Conservation (phyloP, 2,888 invertebrate species). For the Acrocyrtus sp. region DNA sequence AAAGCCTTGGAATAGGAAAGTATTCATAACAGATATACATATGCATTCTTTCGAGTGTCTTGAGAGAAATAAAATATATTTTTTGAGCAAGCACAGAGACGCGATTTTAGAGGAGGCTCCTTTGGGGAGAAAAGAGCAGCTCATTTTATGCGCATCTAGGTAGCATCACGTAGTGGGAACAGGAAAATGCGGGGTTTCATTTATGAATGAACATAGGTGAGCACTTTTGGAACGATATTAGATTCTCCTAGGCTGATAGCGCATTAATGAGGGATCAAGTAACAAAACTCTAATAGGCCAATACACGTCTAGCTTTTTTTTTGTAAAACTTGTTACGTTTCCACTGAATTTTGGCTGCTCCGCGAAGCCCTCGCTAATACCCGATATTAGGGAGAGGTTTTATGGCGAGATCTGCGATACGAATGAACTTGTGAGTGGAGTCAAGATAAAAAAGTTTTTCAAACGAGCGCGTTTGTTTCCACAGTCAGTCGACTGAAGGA, state of each 20-base stretch:
- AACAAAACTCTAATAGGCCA: neutral
- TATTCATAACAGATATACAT: too few species aligned
- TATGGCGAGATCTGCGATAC: too few species aligned
- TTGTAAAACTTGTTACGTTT: neutral
- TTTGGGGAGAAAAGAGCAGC: too few species aligned
- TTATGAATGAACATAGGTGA: constrained; percentile 17
- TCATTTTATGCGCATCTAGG: too few species aligned
- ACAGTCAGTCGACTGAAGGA: constrained; percentile 23
- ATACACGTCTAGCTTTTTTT: neutral
- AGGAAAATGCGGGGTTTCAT: too few species aligned
- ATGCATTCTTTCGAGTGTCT: too few species aligned
- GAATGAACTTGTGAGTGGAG: neutral
- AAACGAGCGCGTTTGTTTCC: constrained; percentile 9
- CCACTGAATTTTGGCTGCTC: too few species aligned
- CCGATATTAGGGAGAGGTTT: neutral
- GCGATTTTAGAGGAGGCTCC: too few species aligned
- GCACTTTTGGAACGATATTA: neutral
- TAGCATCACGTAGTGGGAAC: too few species aligned
- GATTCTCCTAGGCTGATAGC: constrained; percentile 29
- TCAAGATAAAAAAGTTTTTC: neutral
- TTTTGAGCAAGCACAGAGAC: too few species aligned
- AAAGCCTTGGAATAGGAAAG: neutral
- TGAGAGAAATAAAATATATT: neutral
- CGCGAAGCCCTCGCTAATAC: neutral
- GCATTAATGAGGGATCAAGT: constrained; percentile 37